These are phyloP conservation scores for Sericinus montela DNA, from an alignment of 2,888 invertebrate genomes.

Conservation along the genomic window DNA sequence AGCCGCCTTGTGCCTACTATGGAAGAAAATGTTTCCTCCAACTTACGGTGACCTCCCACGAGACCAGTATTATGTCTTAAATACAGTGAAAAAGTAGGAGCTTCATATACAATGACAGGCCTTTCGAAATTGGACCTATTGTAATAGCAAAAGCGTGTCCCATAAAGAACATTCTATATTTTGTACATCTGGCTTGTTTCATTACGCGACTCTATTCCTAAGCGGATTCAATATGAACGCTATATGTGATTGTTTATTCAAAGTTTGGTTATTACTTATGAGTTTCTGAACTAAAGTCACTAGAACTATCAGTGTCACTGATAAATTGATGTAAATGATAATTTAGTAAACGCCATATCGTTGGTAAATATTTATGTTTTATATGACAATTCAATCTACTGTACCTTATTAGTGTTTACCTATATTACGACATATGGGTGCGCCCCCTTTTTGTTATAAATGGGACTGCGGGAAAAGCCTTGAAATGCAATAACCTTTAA, in stretches of 20 bases:
- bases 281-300: conserved; percentile 14
- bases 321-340: conserved; percentile 17
- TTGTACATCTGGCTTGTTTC: conserved; percentile 70
- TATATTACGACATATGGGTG: too few relatives aligned
- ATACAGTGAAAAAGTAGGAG: conserved; percentile 31
- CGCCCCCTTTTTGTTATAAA: too few relatives aligned
- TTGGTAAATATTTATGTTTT: not conserved
- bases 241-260: conserved; percentile 18
- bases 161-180: conserved; percentile 70
- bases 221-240: conserved; percentile 20
- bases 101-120: conserved; percentile 40
- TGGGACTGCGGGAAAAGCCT: too few relatives aligned
- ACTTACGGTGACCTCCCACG: conserved; percentile 31
- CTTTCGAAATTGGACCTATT: conserved; percentile 48
- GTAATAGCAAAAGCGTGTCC: conserved; percentile 67
- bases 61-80: conserved; percentile 28
- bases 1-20: conserved; percentile 42
- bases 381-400: conserved; percentile 3
- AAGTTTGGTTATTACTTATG: conserved; percentile 19
- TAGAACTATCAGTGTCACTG: conserved; percentile 6
- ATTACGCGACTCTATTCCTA: conserved; percentile 37
- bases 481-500: too few relatives aligned
- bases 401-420: too few relatives aligned
- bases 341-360: conserved; percentile 12
- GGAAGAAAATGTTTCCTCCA: conserved; percentile 37